These are phyloP conservation scores for Parotocinclus haroldoi DNA, from an alignment of 2,797 vertebrate species.

Conservation along the genomic window DNA sequence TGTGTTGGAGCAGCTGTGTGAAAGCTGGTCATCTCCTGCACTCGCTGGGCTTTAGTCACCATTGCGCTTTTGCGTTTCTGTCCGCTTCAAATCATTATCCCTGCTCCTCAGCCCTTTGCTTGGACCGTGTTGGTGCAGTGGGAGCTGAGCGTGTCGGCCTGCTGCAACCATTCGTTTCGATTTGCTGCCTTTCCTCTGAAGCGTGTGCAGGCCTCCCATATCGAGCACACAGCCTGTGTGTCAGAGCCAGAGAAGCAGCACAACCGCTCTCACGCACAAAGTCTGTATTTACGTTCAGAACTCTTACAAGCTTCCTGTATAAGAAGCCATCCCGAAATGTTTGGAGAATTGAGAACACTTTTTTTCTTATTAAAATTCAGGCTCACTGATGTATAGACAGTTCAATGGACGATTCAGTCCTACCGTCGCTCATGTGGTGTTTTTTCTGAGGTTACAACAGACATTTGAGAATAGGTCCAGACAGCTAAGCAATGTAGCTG, in stretches of 20 bases:
- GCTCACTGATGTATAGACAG: no score
- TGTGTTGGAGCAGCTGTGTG: not conserved
- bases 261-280: constrained; percentile 32
- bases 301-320: constrained; percentile 12
- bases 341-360: no score
- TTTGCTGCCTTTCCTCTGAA: constrained; percentile 53
- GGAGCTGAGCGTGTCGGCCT: constrained; percentile 46
- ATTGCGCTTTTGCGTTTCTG: constrained; percentile 14
- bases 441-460: constrained; percentile 10
- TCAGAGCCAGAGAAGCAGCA: constrained; percentile 31
- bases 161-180: constrained; percentile 75
- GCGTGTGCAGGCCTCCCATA: constrained; percentile 43
- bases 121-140: constrained; percentile 37
- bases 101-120: constrained; percentile 6
- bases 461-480: constrained; percentile 12
- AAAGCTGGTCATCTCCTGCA: not conserved
- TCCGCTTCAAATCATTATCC: constrained; percentile 30
- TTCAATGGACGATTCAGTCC: no score
- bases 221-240: constrained; percentile 23
- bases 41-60: constrained; percentile 6
- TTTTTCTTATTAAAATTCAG: no score
- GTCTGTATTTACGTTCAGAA: constrained; percentile 27
- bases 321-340: not conserved
- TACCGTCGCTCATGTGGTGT: not conserved
- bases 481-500: constrained; percentile 2